A percentile compares a stretch with the other conserved stretches of the same genome.
These are phyloP conservation scores for Orussus abietinus DNA, from an alignment of 1,140 invertebrate species.

Conservation along the genomic window DNA sequence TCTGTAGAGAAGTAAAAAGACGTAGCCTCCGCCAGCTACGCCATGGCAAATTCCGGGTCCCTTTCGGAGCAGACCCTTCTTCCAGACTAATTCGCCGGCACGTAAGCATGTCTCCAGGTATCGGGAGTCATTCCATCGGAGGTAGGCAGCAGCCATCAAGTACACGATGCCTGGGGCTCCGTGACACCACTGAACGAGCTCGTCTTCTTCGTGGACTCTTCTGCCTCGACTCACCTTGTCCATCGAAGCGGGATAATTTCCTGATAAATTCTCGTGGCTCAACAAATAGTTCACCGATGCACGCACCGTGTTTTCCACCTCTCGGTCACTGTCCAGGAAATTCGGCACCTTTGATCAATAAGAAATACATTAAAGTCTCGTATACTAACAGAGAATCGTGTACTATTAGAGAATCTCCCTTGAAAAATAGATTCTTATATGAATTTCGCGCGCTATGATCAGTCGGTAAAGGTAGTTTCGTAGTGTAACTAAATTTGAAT, in stretches of 20 bases:
- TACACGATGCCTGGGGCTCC: slow-evolving; percentile 79
- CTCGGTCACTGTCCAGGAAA: slow-evolving; percentile 56
- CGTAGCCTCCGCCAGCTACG: slow-evolving; percentile 80
- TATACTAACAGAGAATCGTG: too few relatives aligned
- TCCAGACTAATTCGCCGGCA: slow-evolving; percentile 75
- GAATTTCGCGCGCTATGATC: too few relatives aligned
- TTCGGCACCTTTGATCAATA: slow-evolving; percentile 64
- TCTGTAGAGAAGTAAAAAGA: slow-evolving; percentile 74
- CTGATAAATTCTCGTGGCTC: slow-evolving; percentile 61
- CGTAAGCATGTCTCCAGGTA: slow-evolving; percentile 68
- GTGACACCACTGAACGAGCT: slow-evolving; percentile 86
- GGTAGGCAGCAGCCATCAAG: slow-evolving; percentile 76
- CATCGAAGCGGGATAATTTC: slow-evolving; percentile 75
- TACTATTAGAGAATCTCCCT: too few relatives aligned
- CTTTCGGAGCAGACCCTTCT: slow-evolving; percentile 74
- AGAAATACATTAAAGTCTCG: too few relatives aligned
- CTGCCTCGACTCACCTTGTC: slow-evolving; percentile 60
- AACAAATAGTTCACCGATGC: slow-evolving; percentile 62
- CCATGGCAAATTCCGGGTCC: slow-evolving; percentile 84
- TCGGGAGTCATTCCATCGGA: slow-evolving; percentile 68
- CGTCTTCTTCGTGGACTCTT: slow-evolving; percentile 49
- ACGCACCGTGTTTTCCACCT: slow-evolving; percentile 56
- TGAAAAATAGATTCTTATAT: too few relatives aligned
- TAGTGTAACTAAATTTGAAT: too few relatives aligned
- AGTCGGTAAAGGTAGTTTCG: too few relatives aligned